These are phyloP conservation scores for Anguilla pacifica DNA, from an alignment of 2,797 vertebrate species.

Conservation along the genomic window DNA sequence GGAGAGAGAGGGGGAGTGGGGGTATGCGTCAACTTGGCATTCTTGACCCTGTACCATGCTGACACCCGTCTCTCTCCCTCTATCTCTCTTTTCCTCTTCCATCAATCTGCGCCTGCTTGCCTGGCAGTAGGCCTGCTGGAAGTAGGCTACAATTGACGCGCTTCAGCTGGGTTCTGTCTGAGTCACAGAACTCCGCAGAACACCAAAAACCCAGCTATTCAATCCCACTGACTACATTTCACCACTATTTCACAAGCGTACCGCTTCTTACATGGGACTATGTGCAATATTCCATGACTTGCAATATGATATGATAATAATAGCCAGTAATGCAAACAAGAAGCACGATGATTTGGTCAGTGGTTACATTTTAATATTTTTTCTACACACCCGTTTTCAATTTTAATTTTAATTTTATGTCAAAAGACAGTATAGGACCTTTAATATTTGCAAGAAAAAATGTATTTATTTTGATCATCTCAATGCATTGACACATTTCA, in stretches of 20 bases:
- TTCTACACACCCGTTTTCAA: background rate
- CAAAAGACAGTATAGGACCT: background rate
- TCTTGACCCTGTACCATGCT: conserved; percentile 43
- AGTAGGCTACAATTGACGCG: conserved; percentile 77
- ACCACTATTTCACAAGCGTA: conserved; percentile 42
- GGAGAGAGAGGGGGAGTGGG: conserved; percentile 27
- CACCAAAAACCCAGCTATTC: conserved; percentile 54
- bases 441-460: background rate
- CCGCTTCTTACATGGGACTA: conserved; percentile 9
- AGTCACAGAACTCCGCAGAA: conserved; percentile 72
- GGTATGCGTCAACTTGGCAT: conserved; percentile 48
- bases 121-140: conserved; percentile 70
- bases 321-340: conserved; percentile 42
- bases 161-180: conserved; percentile 67
- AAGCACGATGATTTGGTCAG: background rate
- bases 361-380: background rate
- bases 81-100: conserved; percentile 40
- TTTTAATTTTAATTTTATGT: background rate
- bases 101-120: conserved; percentile 57
- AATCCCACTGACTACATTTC: conserved; percentile 74
- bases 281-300: conserved; percentile 60
- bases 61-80: conserved; percentile 35
- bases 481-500: background rate
- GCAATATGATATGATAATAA: conserved; percentile 66
- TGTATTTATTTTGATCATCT: background rate